phyloP scores from a whole-genome alignment of 2,797 vertebrate species.

The Pampus argenteus region DNA sequence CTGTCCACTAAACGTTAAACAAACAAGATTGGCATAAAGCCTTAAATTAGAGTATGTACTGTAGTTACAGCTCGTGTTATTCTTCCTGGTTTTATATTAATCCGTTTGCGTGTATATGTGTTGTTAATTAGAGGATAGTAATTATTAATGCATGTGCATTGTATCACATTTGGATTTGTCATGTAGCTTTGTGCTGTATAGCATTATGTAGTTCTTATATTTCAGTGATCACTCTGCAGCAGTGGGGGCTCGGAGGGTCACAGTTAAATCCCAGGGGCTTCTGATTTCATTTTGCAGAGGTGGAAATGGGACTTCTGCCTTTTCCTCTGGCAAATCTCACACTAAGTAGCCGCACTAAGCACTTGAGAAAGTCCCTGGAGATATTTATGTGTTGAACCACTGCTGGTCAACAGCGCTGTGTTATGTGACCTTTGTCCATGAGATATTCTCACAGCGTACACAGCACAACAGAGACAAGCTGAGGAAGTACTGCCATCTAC shows the following conservation, averaged over 20 bases:
- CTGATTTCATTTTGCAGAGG: slow-evolving; percentile 82
- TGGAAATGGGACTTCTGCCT: slow-evolving; percentile 77
- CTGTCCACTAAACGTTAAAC: slow-evolving; percentile 68
- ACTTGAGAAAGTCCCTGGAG: slow-evolving; percentile 72
- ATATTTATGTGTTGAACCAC: slow-evolving; percentile 77
- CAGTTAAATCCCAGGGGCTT: slow-evolving; percentile 78
- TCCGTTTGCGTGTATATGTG: slow-evolving; percentile 9
- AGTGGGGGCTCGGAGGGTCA: slow-evolving; percentile 60
- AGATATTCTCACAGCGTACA: slow-evolving; percentile 28
- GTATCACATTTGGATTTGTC: slow-evolving; percentile 9
- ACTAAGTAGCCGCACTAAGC: slow-evolving; percentile 68
- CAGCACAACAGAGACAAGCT: slow-evolving; percentile 35
- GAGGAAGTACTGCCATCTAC: slow-evolving; percentile 79
- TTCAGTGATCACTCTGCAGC: slow-evolving; percentile 70
- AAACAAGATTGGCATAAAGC: slow-evolving; percentile 73
- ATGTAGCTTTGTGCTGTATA: slow-evolving; percentile 5
- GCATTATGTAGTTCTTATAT: slow-evolving; percentile 46
- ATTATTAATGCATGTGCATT: slow-evolving; percentile 30
- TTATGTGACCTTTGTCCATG: slow-evolving; percentile 74
- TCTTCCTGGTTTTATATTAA: slow-evolving; percentile 1
- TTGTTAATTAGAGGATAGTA: slow-evolving; percentile 39
- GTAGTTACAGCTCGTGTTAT: slow-evolving; percentile 11
- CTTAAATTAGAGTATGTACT: slow-evolving; percentile 38
- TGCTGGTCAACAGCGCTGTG: slow-evolving; percentile 63
- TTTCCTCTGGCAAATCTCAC: slow-evolving; percentile 80